A percentile compares a stretch with the other conserved stretches of the same genome.
Evolutionary conservation across 2,113 vertebrate species (phyloP).

Genomic region (Pseudopipra pipra): DNA sequence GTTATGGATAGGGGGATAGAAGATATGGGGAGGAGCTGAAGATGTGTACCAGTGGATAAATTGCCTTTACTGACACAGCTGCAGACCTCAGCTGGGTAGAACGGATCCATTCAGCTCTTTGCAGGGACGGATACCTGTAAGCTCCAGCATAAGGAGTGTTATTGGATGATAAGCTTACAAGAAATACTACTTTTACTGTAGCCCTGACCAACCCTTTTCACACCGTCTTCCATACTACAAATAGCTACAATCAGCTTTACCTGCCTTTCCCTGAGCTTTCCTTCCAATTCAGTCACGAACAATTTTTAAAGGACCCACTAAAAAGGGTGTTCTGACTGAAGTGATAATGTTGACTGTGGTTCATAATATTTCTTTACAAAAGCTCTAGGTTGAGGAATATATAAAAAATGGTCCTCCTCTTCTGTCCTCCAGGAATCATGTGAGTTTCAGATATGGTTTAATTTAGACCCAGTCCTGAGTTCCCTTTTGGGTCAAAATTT

Average conservation of each 20-base stretch:
- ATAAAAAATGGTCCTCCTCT: not conserved
- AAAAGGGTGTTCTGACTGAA: not conserved
- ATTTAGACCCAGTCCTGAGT: not conserved
- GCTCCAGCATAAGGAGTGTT: not conserved
- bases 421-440: not conserved
- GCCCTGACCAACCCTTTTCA: not conserved
- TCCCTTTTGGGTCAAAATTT: not conserved
- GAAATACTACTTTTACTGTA: not conserved
- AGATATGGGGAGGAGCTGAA: not conserved
- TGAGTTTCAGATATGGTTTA: not conserved
- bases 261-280: not conserved
- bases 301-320: not conserved
- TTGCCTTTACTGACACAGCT: not conserved
- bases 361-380: not conserved
- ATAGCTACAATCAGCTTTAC: not conserved
- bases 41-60: not conserved
- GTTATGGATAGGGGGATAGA: not conserved
- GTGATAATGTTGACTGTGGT: not conserved
- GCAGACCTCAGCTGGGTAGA: not conserved
- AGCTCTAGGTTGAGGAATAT: not conserved
- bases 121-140: not conserved
- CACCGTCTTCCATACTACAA: not conserved
- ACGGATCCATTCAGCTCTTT: not conserved
- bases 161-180: not conserved
- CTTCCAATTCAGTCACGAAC: not conserved